Conservation (phyloP, 2,113 vertebrate species). For the Lycocorax pyrrhopterus region DNA sequence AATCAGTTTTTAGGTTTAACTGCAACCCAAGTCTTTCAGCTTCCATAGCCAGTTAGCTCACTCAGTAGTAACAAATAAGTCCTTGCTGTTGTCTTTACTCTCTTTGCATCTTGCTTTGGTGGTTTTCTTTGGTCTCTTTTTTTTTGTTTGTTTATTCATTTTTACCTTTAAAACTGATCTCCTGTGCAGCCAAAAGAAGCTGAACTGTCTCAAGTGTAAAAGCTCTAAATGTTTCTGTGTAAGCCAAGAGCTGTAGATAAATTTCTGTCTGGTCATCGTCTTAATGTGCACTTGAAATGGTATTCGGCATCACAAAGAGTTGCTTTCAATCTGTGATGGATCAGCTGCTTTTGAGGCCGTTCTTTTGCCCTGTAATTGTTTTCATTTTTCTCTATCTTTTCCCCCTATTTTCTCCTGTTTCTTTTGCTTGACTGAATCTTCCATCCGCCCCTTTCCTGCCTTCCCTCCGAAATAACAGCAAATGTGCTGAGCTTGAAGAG, state of each 20-base stretch:
- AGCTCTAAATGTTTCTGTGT: conserved; percentile 2
- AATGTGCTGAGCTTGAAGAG: conserved; percentile 99
- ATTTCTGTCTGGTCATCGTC: background rate
- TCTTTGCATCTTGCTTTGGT: conserved; percentile 70
- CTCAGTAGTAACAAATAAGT: conserved; percentile 44
- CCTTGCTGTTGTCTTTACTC: conserved; percentile 44
- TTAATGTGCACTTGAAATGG: background rate
- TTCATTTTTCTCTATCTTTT: conserved; percentile 74
- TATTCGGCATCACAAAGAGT: background rate
- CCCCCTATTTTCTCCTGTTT: conserved; percentile 67
- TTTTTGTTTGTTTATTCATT: conserved; percentile 53
- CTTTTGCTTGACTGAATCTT: conserved; percentile 69
- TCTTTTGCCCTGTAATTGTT: conserved; percentile 75
- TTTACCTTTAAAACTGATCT: conserved; percentile 65
- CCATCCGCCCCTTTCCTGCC: conserved; percentile 69
- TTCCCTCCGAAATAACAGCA: conserved; percentile 89
- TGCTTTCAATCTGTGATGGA: conserved; percentile 29
- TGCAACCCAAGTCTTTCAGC: conserved; percentile 62
- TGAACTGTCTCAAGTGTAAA: conserved; percentile 45
- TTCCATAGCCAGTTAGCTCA: conserved; percentile 49
- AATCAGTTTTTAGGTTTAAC: conserved; percentile 65
- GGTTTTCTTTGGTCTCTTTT: conserved; percentile 65
- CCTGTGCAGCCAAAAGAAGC: conserved; percentile 69
- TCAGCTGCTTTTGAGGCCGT: conserved; percentile 74
- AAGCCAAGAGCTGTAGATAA: background rate